Conservation (phyloP, 2,888 invertebrate species). For the Pelosia muscerda region DNA sequence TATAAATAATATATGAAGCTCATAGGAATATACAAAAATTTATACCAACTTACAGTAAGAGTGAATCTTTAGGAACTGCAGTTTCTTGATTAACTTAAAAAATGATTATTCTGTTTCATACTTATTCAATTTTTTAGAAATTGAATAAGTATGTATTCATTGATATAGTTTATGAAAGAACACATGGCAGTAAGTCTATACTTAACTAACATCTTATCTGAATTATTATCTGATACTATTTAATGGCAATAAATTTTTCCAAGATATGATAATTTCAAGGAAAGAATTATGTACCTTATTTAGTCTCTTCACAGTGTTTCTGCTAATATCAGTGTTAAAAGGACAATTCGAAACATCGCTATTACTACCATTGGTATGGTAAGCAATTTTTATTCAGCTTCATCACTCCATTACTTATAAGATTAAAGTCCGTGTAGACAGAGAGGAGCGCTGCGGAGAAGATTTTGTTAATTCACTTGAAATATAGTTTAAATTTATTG, state of each 20-base stretch:
- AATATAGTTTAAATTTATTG: too few species aligned
- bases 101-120: neutral
- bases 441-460: too few species aligned
- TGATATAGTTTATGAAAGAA: neutral
- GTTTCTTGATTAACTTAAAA: neutral
- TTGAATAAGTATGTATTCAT: neutral
- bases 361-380: neutral
- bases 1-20: neutral
- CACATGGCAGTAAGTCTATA: neutral
- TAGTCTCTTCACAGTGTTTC: neutral
- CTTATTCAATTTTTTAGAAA: neutral
- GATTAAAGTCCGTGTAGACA: too few species aligned
- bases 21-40: neutral
- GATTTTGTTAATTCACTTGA: too few species aligned
- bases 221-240: constrained; percentile 1
- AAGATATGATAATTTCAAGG: constrained; percentile 2
- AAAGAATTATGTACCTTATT: constrained; percentile 1
- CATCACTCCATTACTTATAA: neutral
- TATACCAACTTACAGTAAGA: neutral
- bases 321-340: neutral
- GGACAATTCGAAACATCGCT: neutral
- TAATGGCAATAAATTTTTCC: neutral
- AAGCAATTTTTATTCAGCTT: constrained; percentile 2
- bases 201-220: neutral
- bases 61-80: neutral